Base-by-base conservation (phyloP, 2,888 invertebrate genomes). In the Muscina levida region DNA sequence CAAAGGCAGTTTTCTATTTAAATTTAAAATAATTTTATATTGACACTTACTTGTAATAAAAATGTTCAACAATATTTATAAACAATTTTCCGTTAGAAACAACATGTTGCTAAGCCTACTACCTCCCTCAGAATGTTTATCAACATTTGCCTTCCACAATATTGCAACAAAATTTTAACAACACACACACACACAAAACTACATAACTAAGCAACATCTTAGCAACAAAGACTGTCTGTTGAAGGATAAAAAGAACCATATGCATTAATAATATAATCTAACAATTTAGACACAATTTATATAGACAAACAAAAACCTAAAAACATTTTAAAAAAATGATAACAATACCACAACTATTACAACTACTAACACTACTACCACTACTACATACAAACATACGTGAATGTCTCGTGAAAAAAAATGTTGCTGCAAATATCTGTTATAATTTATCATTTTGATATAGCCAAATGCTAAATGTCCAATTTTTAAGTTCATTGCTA, bases 361-460 rank as follows among this genome's bases (percentile, higher is more conserved):
- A 31, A 57, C 24, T 71, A n/a, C n/a, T n/a, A n/a, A n/a, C 51
- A 44, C 66, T 56, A 66, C 66, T 56, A 77, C 39, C 26, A 66
- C 57, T 57, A 22, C 31, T 67, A 48, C 24, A 62, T n/a, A 62
- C 4, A 15, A 8, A 39, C n/a, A 48, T 26, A 66, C 44, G 44
- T 13, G 44, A 11, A 44, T 44, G 13, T 4, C 10, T 22, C 53
- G 53, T 11, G 17, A 53, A 11, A 24, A 75, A 53, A 11, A 24
- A 75, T 56, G 70, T 70, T 73, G 80, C 80, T 77, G 80, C 73
- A 77, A n/a, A n/a, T n/a, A n/a, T n/a, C n/a, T n/a, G n/a, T n/a
- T n/a, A n/a, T n/a, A n/a, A n/a, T 66, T 65, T 62, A 19, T 51
- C 2, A 15, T 46, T 6, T 15, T 46, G 2, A 15, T 46, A 15